Base-by-base conservation (phyloP, 2,888 invertebrate species). In the Dastarcus helophoroides region DNA sequence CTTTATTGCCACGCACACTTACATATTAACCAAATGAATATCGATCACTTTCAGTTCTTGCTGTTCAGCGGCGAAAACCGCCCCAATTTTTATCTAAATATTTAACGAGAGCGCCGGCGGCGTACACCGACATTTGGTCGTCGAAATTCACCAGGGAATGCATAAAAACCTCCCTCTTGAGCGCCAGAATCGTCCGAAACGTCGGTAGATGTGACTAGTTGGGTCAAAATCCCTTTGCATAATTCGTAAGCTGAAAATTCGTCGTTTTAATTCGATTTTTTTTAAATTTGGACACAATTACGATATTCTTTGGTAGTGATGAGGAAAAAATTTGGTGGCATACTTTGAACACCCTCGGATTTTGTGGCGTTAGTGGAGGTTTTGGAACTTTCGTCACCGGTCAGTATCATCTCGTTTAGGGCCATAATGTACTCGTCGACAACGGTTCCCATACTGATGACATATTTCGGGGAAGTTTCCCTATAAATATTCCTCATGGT, bases 101-200 rank as follows among this genome's bases (percentile, higher is more conserved):
- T 46, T 75, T 70, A 11, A 86, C 57, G 22, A 86, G 58, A 0
- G 78, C 74, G 3, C 85, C 86, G 3, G 79, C 54, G 1, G 84
- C 76, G 47, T 80, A 71, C 3, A 83, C 65, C 35, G 74, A 74
- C 29, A 71, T 64, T 4, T 64, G 66, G 37, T 71, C 69, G 22
- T 67, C 65, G 49, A 79, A 73, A 55, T 79, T 73, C 1, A 82
- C 51, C 1, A 71, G 55, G 0, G 77, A 74, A 31, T 73, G 65
- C 1, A 81, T 62, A 48, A 71, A 77, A 9, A 70, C 48, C 2
- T 62, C 57, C 27, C 72, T 66, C 36, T 76, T 73, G 7, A 64
- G 68, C 69, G 0, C 63, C 60, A 15, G 65, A 60, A 40, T 69
- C 54, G 1, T 56, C 41, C 0, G 41, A 43, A 10, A 8, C 6